Conservation (phyloP, 2,797 vertebrate genomes). For the Fringilla coelebs region DNA sequence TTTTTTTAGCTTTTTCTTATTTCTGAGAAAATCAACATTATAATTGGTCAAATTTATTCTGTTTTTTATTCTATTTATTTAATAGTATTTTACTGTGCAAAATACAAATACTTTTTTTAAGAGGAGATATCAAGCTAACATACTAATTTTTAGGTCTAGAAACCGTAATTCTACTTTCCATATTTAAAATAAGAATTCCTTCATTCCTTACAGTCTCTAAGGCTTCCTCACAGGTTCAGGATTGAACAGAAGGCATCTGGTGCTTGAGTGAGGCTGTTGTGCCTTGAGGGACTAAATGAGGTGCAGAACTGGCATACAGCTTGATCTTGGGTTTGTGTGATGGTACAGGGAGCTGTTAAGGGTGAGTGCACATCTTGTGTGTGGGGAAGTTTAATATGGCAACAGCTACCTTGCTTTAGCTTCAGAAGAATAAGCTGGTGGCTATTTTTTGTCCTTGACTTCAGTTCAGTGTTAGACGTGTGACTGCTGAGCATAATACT, state of each 20-base stretch:
- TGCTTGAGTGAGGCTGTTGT: neutral
- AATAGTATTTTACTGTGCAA: neutral
- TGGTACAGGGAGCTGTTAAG: neutral
- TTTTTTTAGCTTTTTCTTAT: neutral
- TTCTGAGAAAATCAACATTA: neutral
- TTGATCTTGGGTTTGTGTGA: neutral
- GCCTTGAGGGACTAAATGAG: neutral
- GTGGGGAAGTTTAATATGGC: neutral
- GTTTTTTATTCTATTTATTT: neutral
- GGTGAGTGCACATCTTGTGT: neutral
- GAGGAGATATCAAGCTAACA: neutral
- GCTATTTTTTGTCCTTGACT: neutral
- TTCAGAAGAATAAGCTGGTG: neutral
- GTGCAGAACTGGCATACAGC: neutral
- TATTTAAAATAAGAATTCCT: neutral
- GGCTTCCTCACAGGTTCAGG: neutral
- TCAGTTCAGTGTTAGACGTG: accelerated
- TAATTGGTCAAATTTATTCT: neutral
- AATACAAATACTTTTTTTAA: neutral
- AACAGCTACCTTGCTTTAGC: neutral
- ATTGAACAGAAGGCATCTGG: neutral
- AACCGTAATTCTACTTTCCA: neutral
- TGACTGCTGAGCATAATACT: neutral
- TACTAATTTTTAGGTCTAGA: neutral
- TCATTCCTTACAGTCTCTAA: neutral